Percentiles rank a stretch among this genome's conserved stretches.
Conservation (phyloP, 2,888 invertebrate species). For the Ophion obscuratus region DNA sequence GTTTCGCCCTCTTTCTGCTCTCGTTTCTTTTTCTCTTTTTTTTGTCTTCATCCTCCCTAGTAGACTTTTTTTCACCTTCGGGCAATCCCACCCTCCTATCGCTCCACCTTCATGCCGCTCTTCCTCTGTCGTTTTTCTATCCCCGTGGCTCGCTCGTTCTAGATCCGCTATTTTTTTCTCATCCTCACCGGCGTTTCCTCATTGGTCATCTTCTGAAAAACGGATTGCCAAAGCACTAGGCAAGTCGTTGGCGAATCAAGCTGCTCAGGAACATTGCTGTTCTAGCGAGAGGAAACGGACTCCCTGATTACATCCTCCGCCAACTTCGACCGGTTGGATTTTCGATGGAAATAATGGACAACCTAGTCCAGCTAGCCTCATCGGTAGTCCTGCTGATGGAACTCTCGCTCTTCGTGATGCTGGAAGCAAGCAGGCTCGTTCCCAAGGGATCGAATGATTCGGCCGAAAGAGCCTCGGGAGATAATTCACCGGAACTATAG, state of each 20-base stretch:
- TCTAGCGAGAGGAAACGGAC: no score
- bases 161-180: slow-evolving; percentile 52
- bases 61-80: slow-evolving; percentile 58
- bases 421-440: background rate
- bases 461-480: slow-evolving; percentile 70
- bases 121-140: slow-evolving; percentile 29
- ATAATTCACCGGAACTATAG: slow-evolving; percentile 58
- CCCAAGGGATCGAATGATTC: slow-evolving; percentile 4
- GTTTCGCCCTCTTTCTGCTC: slow-evolving; percentile 65
- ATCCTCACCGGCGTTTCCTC: background rate
- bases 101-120: slow-evolving; percentile 26
- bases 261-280: background rate
- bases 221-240: background rate
- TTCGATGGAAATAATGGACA: slow-evolving; percentile 40
- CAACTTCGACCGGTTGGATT: background rate
- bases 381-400: slow-evolving; percentile 14
- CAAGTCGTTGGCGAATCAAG: background rate
- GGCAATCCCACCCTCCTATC: slow-evolving; percentile 30
- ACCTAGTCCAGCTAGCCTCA: slow-evolving; percentile 16
- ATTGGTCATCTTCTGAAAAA: background rate
- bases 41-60: slow-evolving; percentile 35
- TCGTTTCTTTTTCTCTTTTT: slow-evolving; percentile 39
- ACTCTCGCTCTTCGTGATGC: slow-evolving; percentile 21
- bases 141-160: background rate
- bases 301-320: background rate